Evolutionary conservation across 64 coral and sea anemone species (phyloP).

Genomic region (Acropora yongei): DNA sequence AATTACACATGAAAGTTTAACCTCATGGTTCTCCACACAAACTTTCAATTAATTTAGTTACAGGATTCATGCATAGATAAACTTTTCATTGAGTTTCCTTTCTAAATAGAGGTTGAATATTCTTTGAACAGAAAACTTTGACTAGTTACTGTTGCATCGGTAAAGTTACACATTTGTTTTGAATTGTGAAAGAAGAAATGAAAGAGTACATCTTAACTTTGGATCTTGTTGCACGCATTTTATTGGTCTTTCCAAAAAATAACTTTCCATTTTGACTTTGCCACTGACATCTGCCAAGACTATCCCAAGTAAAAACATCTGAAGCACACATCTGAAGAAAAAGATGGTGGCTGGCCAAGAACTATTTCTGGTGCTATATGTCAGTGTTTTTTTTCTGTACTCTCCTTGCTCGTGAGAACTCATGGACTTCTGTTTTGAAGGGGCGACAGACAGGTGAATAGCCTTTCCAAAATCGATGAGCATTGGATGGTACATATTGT

Average conservation of each 20-base stretch:
- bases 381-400: slow-evolving; percentile 31
- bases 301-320: slow-evolving; percentile 52
- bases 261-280: slow-evolving; percentile 46
- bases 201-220: slow-evolving; percentile 2
- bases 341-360: slow-evolving; percentile 55
- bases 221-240: slow-evolving; percentile 2
- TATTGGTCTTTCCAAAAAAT: slow-evolving; percentile 45
- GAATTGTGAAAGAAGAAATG: background rate
- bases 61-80: background rate
- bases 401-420: slow-evolving; percentile 17
- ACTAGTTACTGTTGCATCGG: background rate
- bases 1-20: background rate
- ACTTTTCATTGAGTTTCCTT: background rate
- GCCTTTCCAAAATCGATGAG: slow-evolving; percentile 9
- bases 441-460: background rate
- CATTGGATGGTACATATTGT: background rate
- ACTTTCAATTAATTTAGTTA: background rate
- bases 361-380: slow-evolving; percentile 21
- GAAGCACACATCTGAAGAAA: background rate
- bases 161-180: background rate
- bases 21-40: background rate
- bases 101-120: background rate
- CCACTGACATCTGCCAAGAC: slow-evolving; percentile 61
- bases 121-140: background rate
- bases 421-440: slow-evolving; percentile 18